phyloP scores from a whole-genome alignment of 2,797 vertebrate genomes.

The Prunella strophiata region DNA sequence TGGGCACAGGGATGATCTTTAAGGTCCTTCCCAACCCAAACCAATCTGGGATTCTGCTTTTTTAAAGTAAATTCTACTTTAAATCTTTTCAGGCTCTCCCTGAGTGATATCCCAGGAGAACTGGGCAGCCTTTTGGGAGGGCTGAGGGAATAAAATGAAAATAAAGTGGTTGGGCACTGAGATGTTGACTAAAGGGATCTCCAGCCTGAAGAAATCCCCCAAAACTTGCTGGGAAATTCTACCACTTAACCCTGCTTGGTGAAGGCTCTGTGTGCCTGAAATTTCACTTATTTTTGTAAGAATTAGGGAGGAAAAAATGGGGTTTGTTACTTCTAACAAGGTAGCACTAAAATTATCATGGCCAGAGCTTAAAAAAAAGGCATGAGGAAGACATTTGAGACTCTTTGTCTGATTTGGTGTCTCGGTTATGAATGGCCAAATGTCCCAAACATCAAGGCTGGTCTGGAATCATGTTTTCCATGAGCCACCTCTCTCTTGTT shows the following conservation, averaged over 20 bases:
- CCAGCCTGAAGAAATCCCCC: neutral
- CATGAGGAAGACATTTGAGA: neutral
- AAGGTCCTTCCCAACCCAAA: neutral
- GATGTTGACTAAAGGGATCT: neutral
- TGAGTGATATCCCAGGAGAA: neutral
- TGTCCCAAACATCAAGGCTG: neutral
- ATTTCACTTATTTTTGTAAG: neutral
- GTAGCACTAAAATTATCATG: neutral
- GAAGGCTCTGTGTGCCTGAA: accelerated
- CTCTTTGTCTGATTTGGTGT: neutral
- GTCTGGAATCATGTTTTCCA: neutral
- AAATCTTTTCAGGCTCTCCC: neutral
- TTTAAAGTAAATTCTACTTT: neutral
- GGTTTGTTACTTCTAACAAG: neutral
- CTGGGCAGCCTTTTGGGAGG: neutral
- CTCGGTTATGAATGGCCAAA: neutral
- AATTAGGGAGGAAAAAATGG: neutral
- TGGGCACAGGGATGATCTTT: neutral
- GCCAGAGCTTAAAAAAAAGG: neutral
- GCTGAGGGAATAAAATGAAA: neutral
- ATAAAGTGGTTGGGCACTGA: neutral
- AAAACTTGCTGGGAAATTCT: neutral
- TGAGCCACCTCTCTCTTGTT: neutral
- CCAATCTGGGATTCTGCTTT: neutral
- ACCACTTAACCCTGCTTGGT: neutral